A percentile compares a stretch with the other conserved stretches of the same genome.
Conservation (phyloP, 2,113 vertebrate genomes). For the Galeopterus variegatus region DNA sequence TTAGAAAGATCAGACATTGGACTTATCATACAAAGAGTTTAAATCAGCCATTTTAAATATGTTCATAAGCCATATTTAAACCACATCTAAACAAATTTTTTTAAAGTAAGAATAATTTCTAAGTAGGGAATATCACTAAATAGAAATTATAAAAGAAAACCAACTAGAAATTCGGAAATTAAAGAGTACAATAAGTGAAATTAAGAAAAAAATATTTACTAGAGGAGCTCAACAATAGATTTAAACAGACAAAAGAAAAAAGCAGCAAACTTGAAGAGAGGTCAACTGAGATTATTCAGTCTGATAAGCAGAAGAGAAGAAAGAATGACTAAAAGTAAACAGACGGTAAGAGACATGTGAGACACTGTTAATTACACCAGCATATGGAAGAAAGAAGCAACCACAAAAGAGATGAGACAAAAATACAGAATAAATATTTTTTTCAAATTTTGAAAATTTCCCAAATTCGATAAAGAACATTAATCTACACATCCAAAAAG, state of each 20-base stretch:
- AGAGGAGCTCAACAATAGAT: neutral
- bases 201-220: neutral
- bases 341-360: neutral
- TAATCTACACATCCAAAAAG: neutral
- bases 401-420: neutral
- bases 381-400: neutral
- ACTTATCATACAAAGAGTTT: neutral
- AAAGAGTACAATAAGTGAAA: neutral
- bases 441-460: neutral
- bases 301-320: no score
- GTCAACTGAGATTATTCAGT: neutral
- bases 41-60: neutral
- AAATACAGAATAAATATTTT: neutral
- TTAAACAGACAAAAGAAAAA: neutral
- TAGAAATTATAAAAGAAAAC: neutral
- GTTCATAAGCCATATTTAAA: neutral
- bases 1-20: neutral
- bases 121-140: neutral
- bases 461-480: no score
- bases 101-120: neutral
- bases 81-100: neutral
- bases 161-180: neutral
- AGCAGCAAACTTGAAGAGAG: neutral
- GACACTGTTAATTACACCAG: neutral
- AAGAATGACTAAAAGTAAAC: neutral